Conservation (phyloP, 2,113 vertebrate species). For the Mellivora capensis region DNA sequence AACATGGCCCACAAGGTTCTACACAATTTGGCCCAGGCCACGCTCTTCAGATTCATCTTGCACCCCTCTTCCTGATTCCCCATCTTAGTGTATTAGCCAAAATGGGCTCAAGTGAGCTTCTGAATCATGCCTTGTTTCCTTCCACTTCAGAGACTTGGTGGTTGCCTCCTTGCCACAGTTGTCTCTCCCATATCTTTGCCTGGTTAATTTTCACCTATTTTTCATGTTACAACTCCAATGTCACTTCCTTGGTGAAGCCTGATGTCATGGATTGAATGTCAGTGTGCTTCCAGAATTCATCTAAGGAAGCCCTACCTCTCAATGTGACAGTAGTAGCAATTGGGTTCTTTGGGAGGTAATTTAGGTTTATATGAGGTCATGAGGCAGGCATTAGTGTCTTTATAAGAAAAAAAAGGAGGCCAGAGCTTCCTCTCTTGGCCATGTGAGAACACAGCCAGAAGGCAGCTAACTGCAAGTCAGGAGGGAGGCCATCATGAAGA, state of each 20-base stretch:
- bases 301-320: not conserved
- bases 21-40: not conserved
- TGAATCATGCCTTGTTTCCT: not conserved
- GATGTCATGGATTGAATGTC: not conserved
- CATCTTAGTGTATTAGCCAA: not conserved
- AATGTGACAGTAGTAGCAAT: not conserved
- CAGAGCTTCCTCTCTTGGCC: not conserved
- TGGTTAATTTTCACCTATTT: not conserved
- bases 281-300: not conserved
- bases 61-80: accelerated
- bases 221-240: not conserved
- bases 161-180: not conserved
- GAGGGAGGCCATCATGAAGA: not conserved
- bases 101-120: not conserved
- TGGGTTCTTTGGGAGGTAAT: not conserved
- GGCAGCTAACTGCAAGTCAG: not conserved
- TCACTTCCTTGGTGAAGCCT: not conserved
- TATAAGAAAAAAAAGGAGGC: not conserved
- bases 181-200: not conserved
- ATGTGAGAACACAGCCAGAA: not conserved
- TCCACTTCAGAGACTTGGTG: not conserved
- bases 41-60: not conserved
- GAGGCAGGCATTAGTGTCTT: not conserved
- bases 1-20: not conserved
- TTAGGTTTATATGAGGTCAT: not conserved